Percentiles rank a stretch among this genome's conserved stretches.
phyloP scores from a whole-genome alignment of 2,888 invertebrate species.

The Drosophila recens region DNA sequence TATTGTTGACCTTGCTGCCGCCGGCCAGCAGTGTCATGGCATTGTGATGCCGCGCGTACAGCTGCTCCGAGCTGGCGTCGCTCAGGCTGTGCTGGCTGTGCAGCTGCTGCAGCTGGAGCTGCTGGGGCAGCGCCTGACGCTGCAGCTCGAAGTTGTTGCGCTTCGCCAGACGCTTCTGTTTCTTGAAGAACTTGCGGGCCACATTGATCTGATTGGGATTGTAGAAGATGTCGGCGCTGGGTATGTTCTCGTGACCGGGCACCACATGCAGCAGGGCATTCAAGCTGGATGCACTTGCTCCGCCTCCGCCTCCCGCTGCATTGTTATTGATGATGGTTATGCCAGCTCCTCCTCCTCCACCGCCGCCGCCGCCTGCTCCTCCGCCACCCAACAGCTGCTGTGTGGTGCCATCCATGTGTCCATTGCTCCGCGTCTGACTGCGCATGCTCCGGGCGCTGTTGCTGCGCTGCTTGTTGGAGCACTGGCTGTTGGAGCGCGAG shows the following conservation, averaged over 20 bases:
- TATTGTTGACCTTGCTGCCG: conserved; percentile 92
- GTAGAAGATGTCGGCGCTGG: conserved; percentile 93
- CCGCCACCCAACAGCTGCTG: conserved; percentile 68
- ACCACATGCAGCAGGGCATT: conserved; percentile 67
- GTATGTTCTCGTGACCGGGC: conserved; percentile 74
- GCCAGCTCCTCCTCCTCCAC: conserved; percentile 18
- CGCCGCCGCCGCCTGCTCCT: conserved; percentile 22
- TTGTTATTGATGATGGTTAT: conserved; percentile 76
- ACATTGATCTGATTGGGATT: conserved; percentile 97
- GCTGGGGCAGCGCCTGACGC: conserved; percentile 85
- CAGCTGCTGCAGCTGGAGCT: conserved; percentile 71
- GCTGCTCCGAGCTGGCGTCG: conserved; percentile 86
- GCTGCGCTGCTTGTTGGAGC: conserved; percentile 89
- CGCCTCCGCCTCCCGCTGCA: conserved; percentile 41
- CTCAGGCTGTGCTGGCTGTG: conserved; percentile 86
- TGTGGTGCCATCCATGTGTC: conserved; percentile 58
- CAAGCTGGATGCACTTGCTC: conserved; percentile 57
- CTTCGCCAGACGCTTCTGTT: conserved; percentile 91
- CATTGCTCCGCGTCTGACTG: conserved; percentile 86
- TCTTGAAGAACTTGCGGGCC: conserved; percentile 96
- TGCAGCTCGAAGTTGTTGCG: conserved; percentile 89
- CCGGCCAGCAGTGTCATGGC: conserved; percentile 88
- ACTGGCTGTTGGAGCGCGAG: conserved; percentile 89
- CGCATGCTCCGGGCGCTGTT: conserved; percentile 89
- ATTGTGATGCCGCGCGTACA: conserved; percentile 80